A percentile compares a stretch with the other conserved stretches of the same genome.
Conservation (phyloP, 2,888 invertebrate species). For the Adela reaumurella region DNA sequence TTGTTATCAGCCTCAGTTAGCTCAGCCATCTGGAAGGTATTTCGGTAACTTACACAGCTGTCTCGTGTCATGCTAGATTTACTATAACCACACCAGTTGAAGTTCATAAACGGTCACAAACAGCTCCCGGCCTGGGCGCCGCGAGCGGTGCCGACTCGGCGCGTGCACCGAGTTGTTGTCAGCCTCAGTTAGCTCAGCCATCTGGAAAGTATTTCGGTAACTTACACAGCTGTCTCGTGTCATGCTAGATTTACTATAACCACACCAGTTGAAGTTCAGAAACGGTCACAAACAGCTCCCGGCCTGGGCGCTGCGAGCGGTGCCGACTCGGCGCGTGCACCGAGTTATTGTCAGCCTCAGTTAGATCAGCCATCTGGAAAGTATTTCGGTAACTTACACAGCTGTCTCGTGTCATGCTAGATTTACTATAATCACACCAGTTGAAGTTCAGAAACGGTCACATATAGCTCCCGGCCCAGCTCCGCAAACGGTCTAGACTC, state of each 20-base stretch:
- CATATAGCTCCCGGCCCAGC: too few relatives aligned
- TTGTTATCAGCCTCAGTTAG: slow-evolving; percentile 12
- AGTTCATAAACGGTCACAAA: slow-evolving; percentile 70
- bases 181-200: slow-evolving; percentile 18
- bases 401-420: too few relatives aligned
- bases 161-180: too few relatives aligned
- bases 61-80: too few relatives aligned
- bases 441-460: too few relatives aligned
- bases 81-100: slow-evolving; percentile 64
- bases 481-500: too few relatives aligned
- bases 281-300: slow-evolving; percentile 67
- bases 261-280: slow-evolving; percentile 67
- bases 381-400: background rate
- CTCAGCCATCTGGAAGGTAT: slow-evolving; percentile 22
- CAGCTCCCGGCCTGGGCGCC: slow-evolving; percentile 56
- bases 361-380: slow-evolving; percentile 23
- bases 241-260: too few relatives aligned
- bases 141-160: slow-evolving; percentile 35
- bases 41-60: too few relatives aligned
- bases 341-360: slow-evolving; percentile 7
- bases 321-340: slow-evolving; percentile 34
- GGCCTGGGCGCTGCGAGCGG: slow-evolving; percentile 41
- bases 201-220: slow-evolving; percentile 16
- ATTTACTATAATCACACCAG: too few relatives aligned
- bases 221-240: too few relatives aligned